Evolutionary conservation across 2,888 invertebrate species (phyloP).

Genomic region (Archips crataeganus): DNA sequence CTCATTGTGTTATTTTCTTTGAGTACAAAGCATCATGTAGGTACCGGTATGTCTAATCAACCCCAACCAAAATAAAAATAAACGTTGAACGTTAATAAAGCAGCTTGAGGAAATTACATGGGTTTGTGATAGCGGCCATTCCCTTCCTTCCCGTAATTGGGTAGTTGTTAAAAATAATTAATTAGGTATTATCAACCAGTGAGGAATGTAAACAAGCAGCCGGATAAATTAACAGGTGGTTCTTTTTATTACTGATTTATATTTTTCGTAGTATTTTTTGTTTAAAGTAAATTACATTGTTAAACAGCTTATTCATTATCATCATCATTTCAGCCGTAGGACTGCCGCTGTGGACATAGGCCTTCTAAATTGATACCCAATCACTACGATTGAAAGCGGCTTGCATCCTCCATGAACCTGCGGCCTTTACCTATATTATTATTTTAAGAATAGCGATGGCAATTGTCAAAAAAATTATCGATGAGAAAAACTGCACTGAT

Average conservation of each 20-base stretch:
- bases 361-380: too few species aligned
- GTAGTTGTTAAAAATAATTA: slow-evolving; percentile 64
- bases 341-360: too few species aligned
- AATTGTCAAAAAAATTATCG: too few species aligned
- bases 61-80: slow-evolving; percentile 31
- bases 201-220: slow-evolving; percentile 13
- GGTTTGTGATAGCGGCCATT: slow-evolving; percentile 41
- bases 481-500: too few species aligned
- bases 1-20: background rate
- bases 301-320: too few species aligned
- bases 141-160: slow-evolving; percentile 58
- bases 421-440: too few species aligned
- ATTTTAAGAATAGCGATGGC: background rate
- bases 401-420: too few species aligned
- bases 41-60: slow-evolving; percentile 19
- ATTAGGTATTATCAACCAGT: slow-evolving; percentile 48
- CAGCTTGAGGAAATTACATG: slow-evolving; percentile 40
- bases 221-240: slow-evolving; percentile 8
- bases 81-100: slow-evolving; percentile 45
- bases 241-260: background rate
- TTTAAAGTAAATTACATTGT: too few species aligned
- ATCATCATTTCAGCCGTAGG: too few species aligned
- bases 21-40: background rate
- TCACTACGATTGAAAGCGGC: too few species aligned
- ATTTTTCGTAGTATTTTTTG: too few species aligned